Conservation (phyloP, 2,797 vertebrate species). For the Naso thynnoides region DNA sequence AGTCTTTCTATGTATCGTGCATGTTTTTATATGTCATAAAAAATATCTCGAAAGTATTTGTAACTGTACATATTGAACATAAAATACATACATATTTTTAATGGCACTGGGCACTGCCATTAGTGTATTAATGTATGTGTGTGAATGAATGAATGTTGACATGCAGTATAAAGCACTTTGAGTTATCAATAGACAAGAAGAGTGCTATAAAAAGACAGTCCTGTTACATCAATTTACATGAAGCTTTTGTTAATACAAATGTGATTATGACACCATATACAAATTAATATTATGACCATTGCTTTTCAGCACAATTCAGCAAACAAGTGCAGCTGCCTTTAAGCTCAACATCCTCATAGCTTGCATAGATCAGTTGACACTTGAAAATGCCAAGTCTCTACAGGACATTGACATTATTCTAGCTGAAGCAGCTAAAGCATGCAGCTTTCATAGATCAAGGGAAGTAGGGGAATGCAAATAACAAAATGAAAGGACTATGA, state of each 20-base stretch:
- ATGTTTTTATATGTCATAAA: no score
- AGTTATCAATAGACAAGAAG: no score
- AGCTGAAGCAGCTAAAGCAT: conserved; percentile 46
- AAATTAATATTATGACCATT: not conserved
- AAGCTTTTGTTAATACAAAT: not conserved
- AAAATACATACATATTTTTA: no score
- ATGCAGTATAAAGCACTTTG: no score
- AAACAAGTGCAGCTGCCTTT: conserved; percentile 39
- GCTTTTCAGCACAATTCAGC: not conserved
- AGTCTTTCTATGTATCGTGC: no score
- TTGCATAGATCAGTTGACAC: conserved; percentile 46
- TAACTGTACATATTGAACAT: no score
- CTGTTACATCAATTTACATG: no score
- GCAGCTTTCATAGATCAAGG: conserved; percentile 58
- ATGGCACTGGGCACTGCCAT: no score
- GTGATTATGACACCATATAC: conserved; percentile 4
- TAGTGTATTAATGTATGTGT: no score
- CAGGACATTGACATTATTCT: conserved; percentile 54
- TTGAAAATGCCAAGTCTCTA: conserved; percentile 60
- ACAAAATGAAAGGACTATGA: conserved; percentile 51
- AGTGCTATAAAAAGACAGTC: no score
- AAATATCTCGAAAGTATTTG: no score
- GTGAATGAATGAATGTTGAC: no score
- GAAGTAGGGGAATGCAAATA: conserved; percentile 47
- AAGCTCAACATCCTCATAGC: conserved; percentile 2